Conservation (phyloP, 1,140 invertebrate species). For the Chelonus insularis region DNA sequence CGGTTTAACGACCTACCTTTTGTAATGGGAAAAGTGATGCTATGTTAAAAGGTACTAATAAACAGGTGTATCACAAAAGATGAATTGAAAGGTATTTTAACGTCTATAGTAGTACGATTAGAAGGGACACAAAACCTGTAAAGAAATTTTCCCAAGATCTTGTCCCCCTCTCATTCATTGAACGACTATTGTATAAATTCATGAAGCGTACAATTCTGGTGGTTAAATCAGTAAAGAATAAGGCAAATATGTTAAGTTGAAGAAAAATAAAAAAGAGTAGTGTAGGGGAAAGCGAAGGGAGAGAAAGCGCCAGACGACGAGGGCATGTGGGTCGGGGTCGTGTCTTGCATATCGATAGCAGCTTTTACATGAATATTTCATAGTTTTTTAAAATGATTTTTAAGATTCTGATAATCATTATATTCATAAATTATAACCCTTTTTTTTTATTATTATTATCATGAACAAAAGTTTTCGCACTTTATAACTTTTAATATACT, state of each 20-base stretch:
- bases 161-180: neutral
- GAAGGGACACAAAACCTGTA: neutral
- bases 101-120: neutral
- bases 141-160: neutral
- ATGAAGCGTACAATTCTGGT: neutral
- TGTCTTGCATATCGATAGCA: slow-evolving; percentile 45
- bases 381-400: slow-evolving; percentile 33
- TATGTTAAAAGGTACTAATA: neutral
- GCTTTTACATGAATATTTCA: slow-evolving; percentile 39
- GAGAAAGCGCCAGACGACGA: neutral
- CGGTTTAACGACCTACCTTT: too few species aligned
- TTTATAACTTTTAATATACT: too few species aligned
- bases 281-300: neutral
- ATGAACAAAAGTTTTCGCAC: too few species aligned
- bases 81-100: neutral
- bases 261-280: neutral
- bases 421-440: neutral
- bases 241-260: neutral
- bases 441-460: neutral
- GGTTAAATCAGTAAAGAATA: neutral
- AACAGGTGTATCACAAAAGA: neutral
- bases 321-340: slow-evolving; percentile 47
- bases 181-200: neutral
- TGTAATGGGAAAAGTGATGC: neutral
- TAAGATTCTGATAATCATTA: slow-evolving; percentile 27